phyloP scores from a whole-genome alignment of 2,797 vertebrate species.

The Premnoplex brunnescens region DNA sequence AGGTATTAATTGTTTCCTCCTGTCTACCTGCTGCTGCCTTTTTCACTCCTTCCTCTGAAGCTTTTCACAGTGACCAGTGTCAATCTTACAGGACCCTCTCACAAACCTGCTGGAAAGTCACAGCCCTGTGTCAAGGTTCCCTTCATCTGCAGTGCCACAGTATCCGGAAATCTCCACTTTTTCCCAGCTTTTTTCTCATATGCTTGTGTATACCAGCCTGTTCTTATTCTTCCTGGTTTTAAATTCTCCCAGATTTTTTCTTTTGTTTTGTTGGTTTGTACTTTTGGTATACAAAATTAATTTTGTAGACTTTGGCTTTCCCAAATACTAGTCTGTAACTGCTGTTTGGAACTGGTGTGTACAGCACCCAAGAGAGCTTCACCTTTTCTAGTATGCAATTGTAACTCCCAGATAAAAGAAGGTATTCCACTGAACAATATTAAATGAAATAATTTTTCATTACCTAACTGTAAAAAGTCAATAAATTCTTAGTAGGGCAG shows the following conservation, averaged over 20 bases:
- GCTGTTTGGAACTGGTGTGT: not conserved
- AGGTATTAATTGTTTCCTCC: not conserved
- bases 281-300: not conserved
- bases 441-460: not conserved
- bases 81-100: rapidly evolving
- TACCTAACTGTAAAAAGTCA: not conserved
- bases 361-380: not conserved
- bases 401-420: not conserved
- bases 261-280: not conserved
- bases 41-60: not conserved
- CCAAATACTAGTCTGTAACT: not conserved
- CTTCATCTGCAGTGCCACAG: not conserved
- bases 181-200: not conserved
- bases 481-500: not conserved
- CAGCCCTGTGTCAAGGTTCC: not conserved
- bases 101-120: not conserved
- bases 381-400: not conserved
- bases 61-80: not conserved
- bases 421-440: not conserved
- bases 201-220: not conserved
- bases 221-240: not conserved
- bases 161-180: not conserved
- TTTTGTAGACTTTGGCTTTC: not conserved
- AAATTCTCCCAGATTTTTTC: not conserved
- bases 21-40: not conserved